Base-by-base conservation (phyloP, 2,888 invertebrate genomes). In the Crioceris asparagi region DNA sequence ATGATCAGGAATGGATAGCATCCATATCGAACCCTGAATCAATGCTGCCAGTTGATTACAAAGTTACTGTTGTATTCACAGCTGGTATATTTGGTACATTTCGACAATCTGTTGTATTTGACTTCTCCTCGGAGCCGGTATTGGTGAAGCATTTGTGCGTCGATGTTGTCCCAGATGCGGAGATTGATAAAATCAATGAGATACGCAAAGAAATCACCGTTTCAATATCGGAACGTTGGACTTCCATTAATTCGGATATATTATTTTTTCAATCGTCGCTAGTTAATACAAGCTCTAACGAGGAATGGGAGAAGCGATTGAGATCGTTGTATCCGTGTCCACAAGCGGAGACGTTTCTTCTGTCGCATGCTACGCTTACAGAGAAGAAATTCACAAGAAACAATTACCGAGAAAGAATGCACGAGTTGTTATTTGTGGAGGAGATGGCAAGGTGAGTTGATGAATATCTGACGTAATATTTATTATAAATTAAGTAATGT, bases 61-160 rank as follows among this genome's bases (percentile, higher is more conserved):
- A 42, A 45, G 55, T 44, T 41, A 55, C 39, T 40, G 54, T 52
- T 35, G 54, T 46, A 16, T 57, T 55, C 35, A 52, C 51, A 11
- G 79, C 81, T 1, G 76, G 79, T 45, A 79, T 83, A 39, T 85
- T 79, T 55, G 85, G 79, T 16, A 83, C 83, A 3, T 86, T 84
- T 59, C 32, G 81, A 2, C 85, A 87, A 60, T 75, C 80, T 2
- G 69, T 86, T 2, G 75, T 84, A 3, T 82, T 85, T 59, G 83
- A 83, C 60, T 79, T 83, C 53, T 80, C 80, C 1, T 58, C 62
- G 35, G 74, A 77, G 53, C 77, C 79, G 0, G 67, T 75, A 15
- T 55, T 80, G 3, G 72, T 78, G 5, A 72, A 75, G 45, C 75
- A 79, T 54, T 61, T 86, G 16, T 81, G 82, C 55, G 80, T 83